Conservation (phyloP, 2,797 vertebrate genomes). For the Characodon lateralis region DNA sequence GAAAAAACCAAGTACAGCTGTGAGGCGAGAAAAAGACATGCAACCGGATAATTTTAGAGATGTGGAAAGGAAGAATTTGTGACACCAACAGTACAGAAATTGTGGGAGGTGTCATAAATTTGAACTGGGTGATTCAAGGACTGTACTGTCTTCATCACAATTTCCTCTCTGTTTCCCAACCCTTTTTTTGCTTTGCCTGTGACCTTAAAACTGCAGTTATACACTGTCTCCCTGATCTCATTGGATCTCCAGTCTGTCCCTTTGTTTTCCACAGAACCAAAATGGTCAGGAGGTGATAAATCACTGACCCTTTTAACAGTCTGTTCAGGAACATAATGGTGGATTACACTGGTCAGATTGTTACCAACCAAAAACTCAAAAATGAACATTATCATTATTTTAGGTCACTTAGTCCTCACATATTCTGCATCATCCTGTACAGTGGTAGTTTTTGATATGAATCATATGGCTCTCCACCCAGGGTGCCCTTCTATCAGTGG, state of each 20-base stretch:
- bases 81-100: constrained; percentile 61
- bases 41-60: constrained; percentile 25
- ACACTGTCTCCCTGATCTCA: constrained; percentile 54
- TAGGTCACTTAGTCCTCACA: neutral
- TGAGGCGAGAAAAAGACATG: constrained; percentile 30
- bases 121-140: constrained; percentile 45
- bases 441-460: neutral
- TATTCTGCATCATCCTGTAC: neutral
- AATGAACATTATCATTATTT: constrained; percentile 10
- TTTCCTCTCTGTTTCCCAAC: constrained; percentile 39
- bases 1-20: constrained; percentile 35
- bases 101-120: constrained; percentile 73
- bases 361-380: constrained; percentile 42
- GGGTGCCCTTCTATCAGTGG: neutral
- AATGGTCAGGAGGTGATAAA: constrained; percentile 65
- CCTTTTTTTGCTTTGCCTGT: constrained; percentile 30
- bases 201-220: constrained; percentile 57
- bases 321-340: constrained; percentile 27
- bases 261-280: constrained; percentile 62
- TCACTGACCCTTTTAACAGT: constrained; percentile 51
- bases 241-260: constrained; percentile 46
- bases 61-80: constrained; percentile 57
- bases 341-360: constrained; percentile 41
- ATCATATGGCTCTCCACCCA: neutral
- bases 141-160: constrained; percentile 44